These are phyloP conservation scores for Synergus japonicus DNA, from an alignment of 2,888 invertebrate species.

Conservation along the genomic window DNA sequence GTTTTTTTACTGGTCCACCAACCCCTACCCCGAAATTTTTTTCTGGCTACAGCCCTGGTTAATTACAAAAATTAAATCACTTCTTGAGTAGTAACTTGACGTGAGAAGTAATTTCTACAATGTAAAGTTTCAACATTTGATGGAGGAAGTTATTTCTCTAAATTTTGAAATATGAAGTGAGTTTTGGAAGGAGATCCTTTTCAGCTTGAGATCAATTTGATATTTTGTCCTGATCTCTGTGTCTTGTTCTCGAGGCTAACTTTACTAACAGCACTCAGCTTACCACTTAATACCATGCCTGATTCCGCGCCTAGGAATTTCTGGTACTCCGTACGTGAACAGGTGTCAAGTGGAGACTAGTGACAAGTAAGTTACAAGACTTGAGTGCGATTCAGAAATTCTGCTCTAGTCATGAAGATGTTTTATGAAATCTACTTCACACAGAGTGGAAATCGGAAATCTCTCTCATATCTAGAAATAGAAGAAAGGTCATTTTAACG, in stretches of 20 bases:
- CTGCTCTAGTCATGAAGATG: not conserved
- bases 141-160: not conserved
- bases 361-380: slow-evolving; percentile 8
- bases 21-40: too few species aligned
- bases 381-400: slow-evolving; percentile 15
- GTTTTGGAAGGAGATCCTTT: not conserved
- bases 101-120: not conserved
- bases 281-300: not conserved
- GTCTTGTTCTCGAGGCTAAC: slow-evolving; percentile 55
- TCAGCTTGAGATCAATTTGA: not conserved
- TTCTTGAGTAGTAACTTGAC: not conserved
- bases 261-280: slow-evolving; percentile 79
- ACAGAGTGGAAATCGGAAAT: not conserved
- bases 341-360: slow-evolving; percentile 24
- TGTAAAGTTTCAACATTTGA: not conserved
- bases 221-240: not conserved
- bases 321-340: slow-evolving; percentile 25
- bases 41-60: too few species aligned
- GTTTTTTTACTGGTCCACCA: too few species aligned
- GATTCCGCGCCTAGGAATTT: slow-evolving; percentile 19
- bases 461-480: not conserved
- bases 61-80: not conserved
- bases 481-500: not conserved
- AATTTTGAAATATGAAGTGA: not conserved
- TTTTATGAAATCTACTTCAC: not conserved